Conservation (phyloP, 2,113 vertebrate species). For the Phyllostomus hastatus region DNA sequence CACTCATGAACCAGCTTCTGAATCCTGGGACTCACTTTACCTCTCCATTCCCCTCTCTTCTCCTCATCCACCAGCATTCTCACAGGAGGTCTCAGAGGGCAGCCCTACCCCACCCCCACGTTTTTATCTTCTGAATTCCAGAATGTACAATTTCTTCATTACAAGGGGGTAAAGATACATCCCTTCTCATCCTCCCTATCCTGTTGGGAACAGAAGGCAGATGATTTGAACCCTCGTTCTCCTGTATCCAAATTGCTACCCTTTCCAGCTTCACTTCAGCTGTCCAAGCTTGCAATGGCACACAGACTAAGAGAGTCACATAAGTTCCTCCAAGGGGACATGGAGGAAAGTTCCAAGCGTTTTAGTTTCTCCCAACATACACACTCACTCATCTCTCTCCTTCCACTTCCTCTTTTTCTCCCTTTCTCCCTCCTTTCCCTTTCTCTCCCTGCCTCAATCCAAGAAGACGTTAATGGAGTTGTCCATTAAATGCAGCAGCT, state of each 20-base stretch:
- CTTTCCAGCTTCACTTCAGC: background rate
- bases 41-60: background rate
- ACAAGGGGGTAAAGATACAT: background rate
- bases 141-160: slow-evolving; percentile 30
- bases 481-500: slow-evolving; percentile 44
- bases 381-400: background rate
- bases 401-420: background rate
- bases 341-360: background rate
- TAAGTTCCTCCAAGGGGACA: background rate
- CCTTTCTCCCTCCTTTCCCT: background rate
- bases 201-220: background rate
- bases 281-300: background rate
- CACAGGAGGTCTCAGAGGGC: background rate
- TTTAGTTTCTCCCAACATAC: background rate
- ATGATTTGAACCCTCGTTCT: background rate
- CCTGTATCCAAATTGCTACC: background rate
- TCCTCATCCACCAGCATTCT: background rate
- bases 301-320: background rate
- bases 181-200: background rate
- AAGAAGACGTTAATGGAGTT: slow-evolving; percentile 53
- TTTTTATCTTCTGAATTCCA: slow-evolving; percentile 29
- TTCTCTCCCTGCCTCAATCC: background rate
- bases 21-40: background rate
- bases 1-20: background rate
- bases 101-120: background rate